Evolutionary conservation across 2,888 invertebrate species (phyloP).

Genomic region (Tenthredo distinguenda): DNA sequence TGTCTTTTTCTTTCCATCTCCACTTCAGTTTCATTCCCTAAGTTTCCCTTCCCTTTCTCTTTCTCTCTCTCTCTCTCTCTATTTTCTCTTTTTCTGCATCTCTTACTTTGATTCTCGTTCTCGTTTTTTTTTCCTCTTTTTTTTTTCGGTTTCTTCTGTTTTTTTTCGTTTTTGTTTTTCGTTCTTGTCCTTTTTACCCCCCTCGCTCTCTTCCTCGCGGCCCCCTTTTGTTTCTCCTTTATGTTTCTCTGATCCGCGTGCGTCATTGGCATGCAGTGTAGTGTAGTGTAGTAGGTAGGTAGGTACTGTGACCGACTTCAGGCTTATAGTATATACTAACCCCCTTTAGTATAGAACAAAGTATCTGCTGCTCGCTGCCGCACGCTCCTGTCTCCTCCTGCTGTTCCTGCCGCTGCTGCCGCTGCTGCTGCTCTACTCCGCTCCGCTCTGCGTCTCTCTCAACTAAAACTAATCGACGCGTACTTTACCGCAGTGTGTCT

Average conservation of each 20-base stretch:
- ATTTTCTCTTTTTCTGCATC: not conserved
- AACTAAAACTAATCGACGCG: not conserved
- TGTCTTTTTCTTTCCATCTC: not conserved
- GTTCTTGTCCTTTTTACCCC: not conserved
- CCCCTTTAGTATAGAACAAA: not conserved
- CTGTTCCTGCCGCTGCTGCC: too few species aligned
- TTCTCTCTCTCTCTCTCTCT: not conserved
- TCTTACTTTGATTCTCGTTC: not conserved
- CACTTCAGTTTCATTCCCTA: not conserved
- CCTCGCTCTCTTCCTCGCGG: not conserved
- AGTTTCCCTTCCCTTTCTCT: not conserved
- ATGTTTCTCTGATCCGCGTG: conserved; percentile 8
- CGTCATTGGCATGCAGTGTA: conserved; percentile 32
- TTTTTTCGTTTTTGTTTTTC: not conserved
- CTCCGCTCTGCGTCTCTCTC: not conserved
- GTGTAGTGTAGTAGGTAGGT: not conserved
- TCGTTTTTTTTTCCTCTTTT: not conserved
- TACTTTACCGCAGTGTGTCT: not conserved
- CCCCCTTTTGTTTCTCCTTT: not conserved
- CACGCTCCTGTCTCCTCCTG: not conserved
- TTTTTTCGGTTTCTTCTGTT: not conserved
- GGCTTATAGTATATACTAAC: not conserved
- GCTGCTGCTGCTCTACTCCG: not conserved
- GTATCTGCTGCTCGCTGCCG: not conserved
- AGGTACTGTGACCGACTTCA: conserved; percentile 1